Conservation (phyloP, 2,113 vertebrate species). For the Apus apus region DNA sequence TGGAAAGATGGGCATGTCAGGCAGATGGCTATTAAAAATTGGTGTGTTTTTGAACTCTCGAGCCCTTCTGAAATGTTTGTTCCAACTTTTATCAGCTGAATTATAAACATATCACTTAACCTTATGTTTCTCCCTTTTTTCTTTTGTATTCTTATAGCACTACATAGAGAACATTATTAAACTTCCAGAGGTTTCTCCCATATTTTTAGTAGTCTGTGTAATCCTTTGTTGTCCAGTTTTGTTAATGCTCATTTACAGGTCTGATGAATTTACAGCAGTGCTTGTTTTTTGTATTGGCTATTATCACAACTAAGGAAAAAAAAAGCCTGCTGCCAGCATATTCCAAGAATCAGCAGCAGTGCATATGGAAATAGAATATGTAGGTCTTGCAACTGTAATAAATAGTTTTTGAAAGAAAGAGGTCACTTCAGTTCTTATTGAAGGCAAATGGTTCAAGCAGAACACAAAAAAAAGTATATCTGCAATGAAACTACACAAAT, state of each 20-base stretch:
- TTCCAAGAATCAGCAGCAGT: constrained; percentile 55
- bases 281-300: constrained; percentile 13
- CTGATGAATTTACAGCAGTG: not conserved
- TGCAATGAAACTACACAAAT: constrained; percentile 60
- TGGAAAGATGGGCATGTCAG: not conserved
- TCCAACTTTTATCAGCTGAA: not conserved
- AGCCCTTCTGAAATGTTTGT: not conserved
- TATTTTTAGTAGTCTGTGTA: not conserved
- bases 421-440: constrained; percentile 65
- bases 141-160: not conserved
- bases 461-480: constrained; percentile 38
- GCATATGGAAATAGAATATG: constrained; percentile 66
- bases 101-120: not conserved
- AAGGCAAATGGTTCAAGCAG: constrained; percentile 43
- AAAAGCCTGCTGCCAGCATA: constrained; percentile 11
- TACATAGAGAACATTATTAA: not conserved
- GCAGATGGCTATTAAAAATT: not conserved
- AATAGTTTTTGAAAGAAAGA: constrained; percentile 77
- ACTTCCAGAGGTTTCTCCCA: not conserved
- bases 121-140: not conserved
- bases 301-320: constrained; percentile 52
- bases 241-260: not conserved
- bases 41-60: rapidly evolving
- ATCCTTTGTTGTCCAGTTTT: not conserved
- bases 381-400: constrained; percentile 69